phyloP scores from a whole-genome alignment of 1,140 invertebrate genomes.

The Sipha flava region DNA sequence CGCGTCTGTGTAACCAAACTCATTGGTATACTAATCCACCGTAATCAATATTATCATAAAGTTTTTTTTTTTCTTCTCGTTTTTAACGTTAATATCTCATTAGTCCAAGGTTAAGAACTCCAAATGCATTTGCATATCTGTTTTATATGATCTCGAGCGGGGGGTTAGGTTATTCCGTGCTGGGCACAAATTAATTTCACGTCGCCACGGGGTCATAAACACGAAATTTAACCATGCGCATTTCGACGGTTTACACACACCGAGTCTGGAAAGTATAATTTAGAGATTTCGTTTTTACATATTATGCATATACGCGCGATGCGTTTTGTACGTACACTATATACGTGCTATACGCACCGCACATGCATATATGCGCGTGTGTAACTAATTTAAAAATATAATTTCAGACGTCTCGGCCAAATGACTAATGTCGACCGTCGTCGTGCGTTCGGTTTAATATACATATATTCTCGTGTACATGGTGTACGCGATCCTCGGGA shows the following conservation, averaged over 20 bases:
- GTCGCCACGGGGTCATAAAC: conserved; percentile 31
- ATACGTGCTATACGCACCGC: not conserved
- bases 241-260: not conserved
- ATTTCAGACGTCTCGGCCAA: not conserved
- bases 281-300: not conserved
- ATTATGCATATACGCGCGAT: not conserved
- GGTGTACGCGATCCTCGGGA: not conserved
- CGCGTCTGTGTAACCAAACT: too few relatives aligned
- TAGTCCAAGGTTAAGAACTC: not conserved
- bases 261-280: not conserved
- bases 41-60: not conserved
- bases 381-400: conserved; percentile 19
- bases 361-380: not conserved
- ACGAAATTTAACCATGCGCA: conserved; percentile 20
- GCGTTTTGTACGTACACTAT: too few relatives aligned
- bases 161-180: not conserved
- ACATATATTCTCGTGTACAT: too few relatives aligned
- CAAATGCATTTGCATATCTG: conserved; percentile 14
- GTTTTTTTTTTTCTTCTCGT: not conserved
- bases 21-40: not conserved
- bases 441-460: not conserved
- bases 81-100: conserved; percentile 26
- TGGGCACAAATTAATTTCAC: conserved; percentile 27
- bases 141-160: not conserved
- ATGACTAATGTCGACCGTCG: conserved; percentile 19